Base-by-base conservation (phyloP, 2,113 vertebrate genomes). In the Tylochromis polylepis region DNA sequence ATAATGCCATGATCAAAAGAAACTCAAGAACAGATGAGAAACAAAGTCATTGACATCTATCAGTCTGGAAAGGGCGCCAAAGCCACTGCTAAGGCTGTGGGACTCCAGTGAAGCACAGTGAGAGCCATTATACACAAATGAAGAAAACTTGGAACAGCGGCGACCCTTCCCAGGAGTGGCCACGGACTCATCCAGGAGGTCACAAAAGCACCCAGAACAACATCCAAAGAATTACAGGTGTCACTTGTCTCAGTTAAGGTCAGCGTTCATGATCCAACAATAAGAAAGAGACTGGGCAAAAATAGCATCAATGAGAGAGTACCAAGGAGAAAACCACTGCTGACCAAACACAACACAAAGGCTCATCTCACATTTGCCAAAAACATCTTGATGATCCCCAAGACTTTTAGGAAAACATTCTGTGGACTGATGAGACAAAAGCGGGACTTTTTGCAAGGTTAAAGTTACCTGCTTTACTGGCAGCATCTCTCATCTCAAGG, bases 401-500 rank as follows among this genome's bases (percentile, higher is more conserved):
- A 67, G 34, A 67, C 34, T 22, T 34, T 67, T 67, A 65, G 34
- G 4, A 38, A 65, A 65, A 65, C 6, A 65, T 65, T 65, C 6
- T 1, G 60, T 65, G 34, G 60, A 65, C 34, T 65, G 6, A 65
- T 0, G 34, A 34, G 60, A 38, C 34, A 65, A 65, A 65, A 65
- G 34, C 6, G 0, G 34, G 34, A 65, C 11, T 9, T 29, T 29
- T 59, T 38, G 20, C 18, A 38, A 36, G 27, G 16, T 65, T 38
- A 14, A 38, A 67, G 62, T 93, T 89, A 95, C 95, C 94, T 90
- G 95, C 95, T 93, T 91, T 10, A 18, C 12, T 58, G 60, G 89
- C 79, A 5, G 95, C 95, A 1, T 53, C 82, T 89, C 94, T 94
- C 93, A 95, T 94, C 85, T 95, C 95, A 8, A 91, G 91, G 59